These are phyloP conservation scores for Tachysurus vachellii DNA, from an alignment of 2,113 vertebrate species.

Conservation along the genomic window DNA sequence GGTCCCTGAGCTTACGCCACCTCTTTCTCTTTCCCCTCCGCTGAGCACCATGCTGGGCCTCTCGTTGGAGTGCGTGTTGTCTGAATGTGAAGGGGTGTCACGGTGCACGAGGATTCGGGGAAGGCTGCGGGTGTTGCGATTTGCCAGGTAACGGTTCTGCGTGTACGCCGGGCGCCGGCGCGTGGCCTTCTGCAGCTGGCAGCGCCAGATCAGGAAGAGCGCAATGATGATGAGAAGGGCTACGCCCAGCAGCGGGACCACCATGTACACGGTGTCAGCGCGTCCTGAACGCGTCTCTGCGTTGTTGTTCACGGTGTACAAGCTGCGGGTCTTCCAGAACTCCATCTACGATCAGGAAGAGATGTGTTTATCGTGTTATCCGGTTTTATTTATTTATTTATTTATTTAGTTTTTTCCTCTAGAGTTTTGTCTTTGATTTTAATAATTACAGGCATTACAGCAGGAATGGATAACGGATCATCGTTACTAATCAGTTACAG, in stretches of 20 bases:
- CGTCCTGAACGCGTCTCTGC: constrained; percentile 68
- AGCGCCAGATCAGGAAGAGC: constrained; percentile 91
- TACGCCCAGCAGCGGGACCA: constrained; percentile 83
- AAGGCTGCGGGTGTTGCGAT: constrained; percentile 77
- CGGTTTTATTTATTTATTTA: background rate
- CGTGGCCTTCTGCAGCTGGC: constrained; percentile 87
- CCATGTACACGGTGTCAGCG: constrained; percentile 83
- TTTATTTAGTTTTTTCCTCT: too few relatives aligned
- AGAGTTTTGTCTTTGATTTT: too few relatives aligned
- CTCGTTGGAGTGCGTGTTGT: constrained; percentile 60
- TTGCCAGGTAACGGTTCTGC: constrained; percentile 83
- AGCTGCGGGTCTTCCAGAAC: constrained; percentile 83
- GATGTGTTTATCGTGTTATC: background rate
- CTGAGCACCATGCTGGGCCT: constrained; percentile 58
- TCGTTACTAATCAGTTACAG: background rate
- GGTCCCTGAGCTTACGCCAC: constrained; percentile 4
- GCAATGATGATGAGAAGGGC: constrained; percentile 86
- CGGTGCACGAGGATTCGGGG: constrained; percentile 84
- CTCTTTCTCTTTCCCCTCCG: constrained; percentile 47
- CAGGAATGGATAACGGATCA: background rate
- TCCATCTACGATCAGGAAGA: constrained; percentile 77
- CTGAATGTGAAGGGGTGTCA: constrained; percentile 70
- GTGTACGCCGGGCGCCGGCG: constrained; percentile 82
- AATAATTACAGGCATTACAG: background rate
- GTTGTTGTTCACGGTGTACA: constrained; percentile 80